These are phyloP conservation scores for Bergia puertoricense DNA, from an alignment of 92 coral and sea anemone species.

Conservation along the genomic window DNA sequence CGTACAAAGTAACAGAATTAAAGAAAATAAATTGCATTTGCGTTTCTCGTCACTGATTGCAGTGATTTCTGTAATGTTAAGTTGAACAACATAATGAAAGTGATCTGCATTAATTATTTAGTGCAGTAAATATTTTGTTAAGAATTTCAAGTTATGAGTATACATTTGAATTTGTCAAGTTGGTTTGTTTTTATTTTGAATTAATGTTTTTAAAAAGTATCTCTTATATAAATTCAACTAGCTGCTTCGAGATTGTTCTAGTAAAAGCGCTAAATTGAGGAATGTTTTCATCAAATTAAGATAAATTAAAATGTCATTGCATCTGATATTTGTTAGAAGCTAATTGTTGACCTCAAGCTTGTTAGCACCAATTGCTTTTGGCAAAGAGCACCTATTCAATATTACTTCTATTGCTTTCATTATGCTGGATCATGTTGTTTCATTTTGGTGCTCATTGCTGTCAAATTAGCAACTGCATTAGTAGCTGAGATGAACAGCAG, in stretches of 20 bases:
- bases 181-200: background rate
- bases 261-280: background rate
- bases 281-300: background rate
- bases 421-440: background rate
- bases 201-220: background rate
- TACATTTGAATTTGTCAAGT: background rate
- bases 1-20: background rate
- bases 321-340: background rate
- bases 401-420: background rate
- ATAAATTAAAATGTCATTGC: background rate
- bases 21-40: background rate
- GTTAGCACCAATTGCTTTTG: background rate
- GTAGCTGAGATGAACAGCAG: background rate
- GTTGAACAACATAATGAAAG: background rate
- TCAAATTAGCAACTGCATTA: background rate
- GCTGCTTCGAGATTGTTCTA: background rate
- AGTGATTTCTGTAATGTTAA: background rate
- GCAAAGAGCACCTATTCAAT: background rate
- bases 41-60: background rate
- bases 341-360: background rate
- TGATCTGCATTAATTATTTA: background rate
- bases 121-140: conserved; percentile 4
- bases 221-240: background rate
- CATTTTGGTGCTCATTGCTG: background rate
- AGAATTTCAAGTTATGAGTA: background rate